Conservation (phyloP, 2,113 vertebrate genomes). For the Cnemophilus loriae region DNA sequence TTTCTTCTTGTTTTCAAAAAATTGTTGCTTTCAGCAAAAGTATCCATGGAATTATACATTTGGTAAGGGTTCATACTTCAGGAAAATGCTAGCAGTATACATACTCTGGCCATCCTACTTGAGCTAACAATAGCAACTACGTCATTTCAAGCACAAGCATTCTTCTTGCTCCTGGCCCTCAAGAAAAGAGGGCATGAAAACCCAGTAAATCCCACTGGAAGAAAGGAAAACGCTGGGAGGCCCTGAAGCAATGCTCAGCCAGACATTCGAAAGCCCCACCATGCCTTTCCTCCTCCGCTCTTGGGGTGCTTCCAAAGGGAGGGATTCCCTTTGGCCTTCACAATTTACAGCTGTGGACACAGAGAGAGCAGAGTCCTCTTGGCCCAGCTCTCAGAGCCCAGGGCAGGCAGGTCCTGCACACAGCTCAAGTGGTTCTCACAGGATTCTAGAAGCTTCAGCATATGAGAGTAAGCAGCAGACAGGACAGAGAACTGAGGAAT, state of each 20-base stretch:
- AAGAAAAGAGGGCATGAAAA: not conserved
- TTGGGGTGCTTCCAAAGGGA: not conserved
- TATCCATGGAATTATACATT: not conserved
- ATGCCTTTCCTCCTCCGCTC: not conserved
- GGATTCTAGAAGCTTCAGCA: not conserved
- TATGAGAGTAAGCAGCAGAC: not conserved
- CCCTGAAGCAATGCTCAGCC: not conserved
- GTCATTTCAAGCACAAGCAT: not conserved
- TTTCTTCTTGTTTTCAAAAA: not conserved
- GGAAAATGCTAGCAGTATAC: not conserved
- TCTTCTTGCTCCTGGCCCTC: not conserved
- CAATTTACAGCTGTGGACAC: fast-evolving
- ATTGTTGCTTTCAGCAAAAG: not conserved
- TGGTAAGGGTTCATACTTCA: not conserved
- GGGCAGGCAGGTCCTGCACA: not conserved
- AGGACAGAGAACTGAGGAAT: not conserved
- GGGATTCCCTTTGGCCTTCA: not conserved
- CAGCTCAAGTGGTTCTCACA: not conserved
- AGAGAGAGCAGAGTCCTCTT: no score
- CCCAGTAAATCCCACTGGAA: not conserved
- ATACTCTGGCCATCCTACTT: not conserved
- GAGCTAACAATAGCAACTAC: not conserved
- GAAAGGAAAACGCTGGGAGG: not conserved
- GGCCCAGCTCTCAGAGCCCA: not conserved
- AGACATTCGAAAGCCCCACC: not conserved